Base-by-base conservation (phyloP, 1,140 invertebrate species). In the Formica exsecta region DNA sequence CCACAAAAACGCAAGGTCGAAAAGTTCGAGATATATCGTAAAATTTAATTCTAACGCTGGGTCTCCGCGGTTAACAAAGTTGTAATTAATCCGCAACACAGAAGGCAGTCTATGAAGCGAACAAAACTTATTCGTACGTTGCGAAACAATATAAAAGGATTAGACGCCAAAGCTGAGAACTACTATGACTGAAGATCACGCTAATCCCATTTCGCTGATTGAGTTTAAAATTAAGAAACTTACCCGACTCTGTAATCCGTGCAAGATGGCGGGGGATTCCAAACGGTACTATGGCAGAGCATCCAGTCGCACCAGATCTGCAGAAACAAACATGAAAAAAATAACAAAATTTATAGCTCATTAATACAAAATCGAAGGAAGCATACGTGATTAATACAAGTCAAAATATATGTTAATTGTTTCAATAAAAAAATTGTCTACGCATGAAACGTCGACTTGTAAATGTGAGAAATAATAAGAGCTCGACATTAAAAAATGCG, bases 221-320 rank as follows among this genome's bases (percentile, higher is more conserved):
- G 66, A 73, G 19, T 59, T 73, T 81, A n/a, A 77, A 16, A 76
- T 59, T 74, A 44, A 13, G 48, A 13, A n/a, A 96, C 97, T 96
- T 93, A 98, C 97, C 97, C 97, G 68, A 97, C 96, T 95, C 96
- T 96, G 92, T 97, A 98, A 94, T 98, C 97, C 68, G 96, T 96
- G 80, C 97, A 97, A 25, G 96, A 96, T 57, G 98, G 98, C 44
- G 97, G 97, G 41, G 98, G 98, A 95, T 98, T 98, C 98, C 98
- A 98, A 54, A 98, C 96, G 32, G 96, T 95, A 89, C 96, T 97
- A 93, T 98, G 97, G 93, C 97, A 98, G 62, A 98, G 95, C 97
- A 98, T 97, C 98, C 98, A 98, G 94, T 99, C 98, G 92, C 97
- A 98, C 98, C 98, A 98, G 85, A 98, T 96, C 97, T 97, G 91